Base-by-base conservation (phyloP, 2,113 vertebrate genomes). In the Lipophrys pholis region DNA sequence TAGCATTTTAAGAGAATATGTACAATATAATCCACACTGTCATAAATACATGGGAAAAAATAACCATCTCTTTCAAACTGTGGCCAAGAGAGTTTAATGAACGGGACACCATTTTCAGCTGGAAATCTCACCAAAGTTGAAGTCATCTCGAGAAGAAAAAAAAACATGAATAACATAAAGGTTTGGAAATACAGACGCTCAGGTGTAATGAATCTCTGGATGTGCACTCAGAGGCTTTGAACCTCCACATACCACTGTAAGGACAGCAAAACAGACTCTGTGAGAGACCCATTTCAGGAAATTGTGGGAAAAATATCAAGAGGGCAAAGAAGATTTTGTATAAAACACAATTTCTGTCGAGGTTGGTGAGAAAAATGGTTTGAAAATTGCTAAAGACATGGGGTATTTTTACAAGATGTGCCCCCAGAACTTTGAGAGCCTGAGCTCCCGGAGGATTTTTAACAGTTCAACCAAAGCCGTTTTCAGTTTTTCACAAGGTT, bases 191-290 rank as follows among this genome's bases (percentile, higher is more conserved):
- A 30, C 8, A 21, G 60, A 16, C 41, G 14, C 11, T 50, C 10
- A 16, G n/a, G 41, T 42, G 16, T 35, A 62, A 30, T 46, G 3
- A n/a, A 21, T 59, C 0, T 15, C 11, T 17, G 50, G 45, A 38
- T 39, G 14, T n/a, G 14, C n/a, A n/a, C 7, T 39, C 42, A 70
- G 59, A 56, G 59, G 45, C 45, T 50, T 7, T 39, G 53, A 58
- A 57, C 9, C 15, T 41, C 45, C 10, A 4, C 42, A 45, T 5
- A 48, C 15, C 15, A 6, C 3, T 46, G 45, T 10, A 48, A 48
- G 7, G 14, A 48, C 45, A 48, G 12, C 45, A 48, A 7, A 46
- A 14, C 4, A 12, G 45, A 48, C 45, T 48, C 11, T 52, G 17
- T 45, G 14, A 53, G 21, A 66, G 55, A 64, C 6, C 54, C 8